Evolutionary conservation across 2,113 vertebrate genomes (phyloP).

Genomic region (Leptosomus discolor): DNA sequence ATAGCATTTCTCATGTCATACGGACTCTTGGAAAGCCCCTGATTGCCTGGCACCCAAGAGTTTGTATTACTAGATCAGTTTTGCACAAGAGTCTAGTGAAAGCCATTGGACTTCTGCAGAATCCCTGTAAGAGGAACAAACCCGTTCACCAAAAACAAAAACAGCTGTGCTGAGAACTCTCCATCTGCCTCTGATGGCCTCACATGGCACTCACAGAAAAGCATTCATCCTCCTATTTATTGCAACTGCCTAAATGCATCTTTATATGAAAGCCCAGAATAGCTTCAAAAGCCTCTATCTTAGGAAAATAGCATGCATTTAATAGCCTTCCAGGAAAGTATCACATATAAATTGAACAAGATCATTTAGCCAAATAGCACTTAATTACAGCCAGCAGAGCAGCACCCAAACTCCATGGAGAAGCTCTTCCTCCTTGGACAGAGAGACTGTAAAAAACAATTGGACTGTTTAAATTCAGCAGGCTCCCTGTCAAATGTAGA

Average conservation of each 20-base stretch:
- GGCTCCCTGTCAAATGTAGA: background rate
- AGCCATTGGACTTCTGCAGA: constrained; percentile 18
- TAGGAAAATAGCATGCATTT: constrained; percentile 12
- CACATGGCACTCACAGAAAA: background rate
- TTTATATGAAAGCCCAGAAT: constrained; percentile 9
- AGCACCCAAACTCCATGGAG: background rate
- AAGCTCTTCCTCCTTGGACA: background rate
- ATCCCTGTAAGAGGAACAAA: constrained; percentile 41
- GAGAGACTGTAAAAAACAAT: background rate
- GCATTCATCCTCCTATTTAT: background rate
- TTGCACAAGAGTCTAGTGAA: background rate
- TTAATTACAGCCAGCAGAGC: background rate
- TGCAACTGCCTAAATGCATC: background rate
- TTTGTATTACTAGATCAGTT: background rate
- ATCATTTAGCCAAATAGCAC: background rate
- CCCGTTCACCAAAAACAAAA: background rate
- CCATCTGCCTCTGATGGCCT: background rate
- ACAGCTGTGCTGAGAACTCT: background rate
- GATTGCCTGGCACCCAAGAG: background rate
- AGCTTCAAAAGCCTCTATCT: constrained; percentile 36
- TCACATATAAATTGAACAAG: background rate
- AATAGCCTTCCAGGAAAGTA: constrained; percentile 41
- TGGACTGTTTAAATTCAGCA: background rate
- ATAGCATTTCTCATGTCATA: constrained; percentile 7
- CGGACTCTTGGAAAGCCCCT: background rate